These are phyloP conservation scores for Papilio elwesi DNA, from an alignment of 2,888 invertebrate genomes.

Conservation along the genomic window DNA sequence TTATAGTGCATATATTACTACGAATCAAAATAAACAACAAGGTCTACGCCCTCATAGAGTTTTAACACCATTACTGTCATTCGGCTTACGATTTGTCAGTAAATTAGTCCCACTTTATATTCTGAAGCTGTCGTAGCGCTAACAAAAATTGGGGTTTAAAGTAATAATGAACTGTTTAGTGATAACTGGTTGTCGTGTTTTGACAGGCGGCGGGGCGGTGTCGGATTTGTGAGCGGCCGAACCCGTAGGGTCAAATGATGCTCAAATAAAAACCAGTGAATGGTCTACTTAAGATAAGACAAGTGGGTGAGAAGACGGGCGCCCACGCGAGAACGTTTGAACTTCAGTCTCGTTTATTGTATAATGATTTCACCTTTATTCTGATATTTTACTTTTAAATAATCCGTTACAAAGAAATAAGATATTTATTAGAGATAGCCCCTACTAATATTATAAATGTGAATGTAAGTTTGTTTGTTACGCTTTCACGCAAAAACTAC, in stretches of 20 bases:
- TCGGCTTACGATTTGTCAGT: conserved; percentile 17
- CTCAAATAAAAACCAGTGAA: conserved; percentile 62
- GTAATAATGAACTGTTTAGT: conserved; percentile 43
- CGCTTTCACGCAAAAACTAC: no score
- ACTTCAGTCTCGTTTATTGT: conserved; percentile 21
- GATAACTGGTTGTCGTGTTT: conserved; percentile 46
- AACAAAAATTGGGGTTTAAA: conserved; percentile 46
- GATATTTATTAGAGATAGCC: neutral
- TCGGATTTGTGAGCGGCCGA: conserved; percentile 44
- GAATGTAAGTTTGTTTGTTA: no score
- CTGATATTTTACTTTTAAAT: conserved; percentile 2
- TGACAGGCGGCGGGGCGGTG: conserved; percentile 44
- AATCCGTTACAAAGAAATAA: neutral
- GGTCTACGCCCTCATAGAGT: conserved; percentile 43
- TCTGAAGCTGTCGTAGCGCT: conserved; percentile 41
- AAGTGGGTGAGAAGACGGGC: conserved; percentile 25
- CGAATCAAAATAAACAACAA: conserved; percentile 8
- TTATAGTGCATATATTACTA: conserved; percentile 9
- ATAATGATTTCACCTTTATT: conserved; percentile 1
- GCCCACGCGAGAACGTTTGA: conserved; percentile 2
- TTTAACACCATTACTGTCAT: conserved; percentile 41
- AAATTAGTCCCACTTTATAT: conserved; percentile 49
- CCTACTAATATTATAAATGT: no score
- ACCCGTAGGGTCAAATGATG: conserved; percentile 46
- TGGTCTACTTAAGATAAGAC: conserved; percentile 63